Base-by-base conservation (phyloP, 2,113 vertebrate genomes). In the Megaceryle maxima region DNA sequence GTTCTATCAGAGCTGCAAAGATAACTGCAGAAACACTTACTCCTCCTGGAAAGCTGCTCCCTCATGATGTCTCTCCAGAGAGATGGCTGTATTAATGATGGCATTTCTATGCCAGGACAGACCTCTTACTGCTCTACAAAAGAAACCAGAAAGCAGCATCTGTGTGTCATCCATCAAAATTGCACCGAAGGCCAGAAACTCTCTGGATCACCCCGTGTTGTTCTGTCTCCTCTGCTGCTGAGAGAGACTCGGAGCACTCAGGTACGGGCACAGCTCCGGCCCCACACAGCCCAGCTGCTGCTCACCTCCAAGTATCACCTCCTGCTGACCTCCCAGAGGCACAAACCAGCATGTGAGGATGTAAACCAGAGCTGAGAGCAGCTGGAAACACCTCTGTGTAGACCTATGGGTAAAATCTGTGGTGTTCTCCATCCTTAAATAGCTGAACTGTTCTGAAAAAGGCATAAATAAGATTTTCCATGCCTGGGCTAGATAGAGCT, bases 181-280 rank as follows among this genome's bases (percentile, higher is more conserved):
- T 16, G 56, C 10, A 37, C 9, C 9, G 24, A 74, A 41, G 35
- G 33, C 18, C 92, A 80, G 44, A 68, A 69, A 13, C 17, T 25
- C 9, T 18, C n/a, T 5, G 46, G 14, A n/a, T 4, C 10, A 1
- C 25, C 22, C 13, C 2, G 39, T 9, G 22, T 4, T 8, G 18
- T 15, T 48, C 53, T 20, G 62, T 3, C 21, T 16, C n/a, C 53
- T 76, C 20, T 55, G 44, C 44, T 35, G 18, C n/a, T n/a, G 46
- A 78, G 64, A 70, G 31, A 76, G 16, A 5, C 48, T 11, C 19
- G 5, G 28, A 56, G 26, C 28, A 5, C 21, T 31, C 11, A 8
- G 70, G 26, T 1, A 5, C 18, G 7, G 56, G 78, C 83, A 44
- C n/a, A 12, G 39, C 77, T 46, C 55, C 84, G 79, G 70, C n/a